Base-by-base conservation (phyloP, 2,113 vertebrate species). In the Hymenochirus boettgeri region DNA sequence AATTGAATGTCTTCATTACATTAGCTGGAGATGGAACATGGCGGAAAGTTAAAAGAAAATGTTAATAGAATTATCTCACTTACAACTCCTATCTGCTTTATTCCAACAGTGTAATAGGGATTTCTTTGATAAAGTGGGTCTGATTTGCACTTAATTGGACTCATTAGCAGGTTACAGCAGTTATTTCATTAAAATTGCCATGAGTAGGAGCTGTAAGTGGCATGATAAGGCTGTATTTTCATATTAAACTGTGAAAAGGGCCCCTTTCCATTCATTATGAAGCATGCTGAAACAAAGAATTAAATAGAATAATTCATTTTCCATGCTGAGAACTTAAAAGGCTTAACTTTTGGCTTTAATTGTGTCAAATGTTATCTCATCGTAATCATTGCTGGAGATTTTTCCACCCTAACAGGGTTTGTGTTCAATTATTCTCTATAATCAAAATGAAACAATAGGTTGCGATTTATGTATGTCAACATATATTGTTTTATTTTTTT, bases 61-160 rank as follows among this genome's bases (percentile, higher is more conserved):
- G 62, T 83, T 82, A 82, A 84, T 81, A 77, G 72, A 81, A 77
- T 83, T 75, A 77, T 83, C 82, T 84, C 75, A 78, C 82, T 83
- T 82, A 80, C 75, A 83, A 74, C 67, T 83, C 76, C 70, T 78
- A 80, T 86, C 77, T 83, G 81, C 78, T 80, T 77, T 61, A 57
- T 80, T 76, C 76, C 79, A 82, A 71, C 78, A 84, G 71, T 75
- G 75, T 75, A 79, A 83, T 73, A 83, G n/a, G n/a, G n/a, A n/a
- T n/a, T n/a, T n/a, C n/a, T 64, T 79, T 73, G 73, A 85, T 77
- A 83, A n/a, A 79, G 61, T 37, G 55, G 74, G 57, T 74, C 70
- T 78, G 70, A 8, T 73, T 75, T 80, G 31, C 33, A 58, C 50
- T 82, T 81, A 80, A 79, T 74, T 67, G 70, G 61, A 71, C 73